Evolutionary conservation across 2,888 invertebrate species (phyloP).

Genomic region (Ochropacha duplaris): DNA sequence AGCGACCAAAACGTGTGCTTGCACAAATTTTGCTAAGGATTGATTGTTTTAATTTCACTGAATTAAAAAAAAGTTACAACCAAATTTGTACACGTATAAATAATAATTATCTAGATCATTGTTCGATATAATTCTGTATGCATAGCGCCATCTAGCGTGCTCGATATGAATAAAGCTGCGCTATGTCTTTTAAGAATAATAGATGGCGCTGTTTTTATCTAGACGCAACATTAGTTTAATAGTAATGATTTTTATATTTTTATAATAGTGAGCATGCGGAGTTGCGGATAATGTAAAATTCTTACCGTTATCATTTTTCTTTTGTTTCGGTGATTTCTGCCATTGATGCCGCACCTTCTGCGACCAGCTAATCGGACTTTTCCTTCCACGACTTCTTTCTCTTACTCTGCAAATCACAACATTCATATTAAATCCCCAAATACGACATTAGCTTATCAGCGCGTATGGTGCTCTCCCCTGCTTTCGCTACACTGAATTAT

Average conservation of each 20-base stretch:
- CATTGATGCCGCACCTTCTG: constrained; percentile 85
- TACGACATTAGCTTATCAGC: constrained; percentile 1
- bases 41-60: not conserved
- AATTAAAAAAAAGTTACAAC: not conserved
- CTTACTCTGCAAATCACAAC: constrained; percentile 74
- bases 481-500: constrained; percentile 40
- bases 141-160: constrained; percentile 34
- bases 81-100: not conserved
- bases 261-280: not conserved
- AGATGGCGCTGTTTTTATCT: constrained; percentile 54
- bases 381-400: constrained; percentile 78
- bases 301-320: constrained; percentile 64
- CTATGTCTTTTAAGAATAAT: constrained; percentile 10
- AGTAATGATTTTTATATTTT: not conserved
- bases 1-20: constrained; percentile 33
- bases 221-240: not conserved
- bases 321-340: constrained; percentile 77
- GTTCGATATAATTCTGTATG: not conserved
- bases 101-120: not conserved
- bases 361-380: constrained; percentile 84
- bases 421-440: constrained; percentile 34
- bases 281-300: constrained; percentile 7
- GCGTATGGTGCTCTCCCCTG: constrained; percentile 26
- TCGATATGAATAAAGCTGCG: constrained; percentile 15
- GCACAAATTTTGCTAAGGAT: constrained; percentile 31